These are phyloP conservation scores for Paragorgia papillata DNA, from an alignment of 92 coral and sea anemone species.

Conservation along the genomic window DNA sequence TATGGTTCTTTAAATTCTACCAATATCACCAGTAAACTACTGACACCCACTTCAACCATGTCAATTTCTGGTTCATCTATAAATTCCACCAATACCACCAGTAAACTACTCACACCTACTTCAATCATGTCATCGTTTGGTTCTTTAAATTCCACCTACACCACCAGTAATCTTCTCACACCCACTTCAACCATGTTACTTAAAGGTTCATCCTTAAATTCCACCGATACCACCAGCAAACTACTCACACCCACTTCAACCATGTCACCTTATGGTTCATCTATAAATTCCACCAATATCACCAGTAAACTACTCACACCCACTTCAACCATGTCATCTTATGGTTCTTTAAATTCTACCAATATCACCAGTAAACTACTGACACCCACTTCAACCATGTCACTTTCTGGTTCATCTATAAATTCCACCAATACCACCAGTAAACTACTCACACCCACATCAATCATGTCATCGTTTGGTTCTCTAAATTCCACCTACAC, in stretches of 20 bases:
- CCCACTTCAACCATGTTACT: neutral
- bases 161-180: too few species aligned
- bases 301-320: too few species aligned
- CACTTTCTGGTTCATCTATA: neutral
- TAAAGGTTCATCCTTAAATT: neutral
- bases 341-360: neutral
- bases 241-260: neutral
- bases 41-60: neutral
- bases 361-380: too few species aligned
- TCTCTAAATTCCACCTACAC: too few species aligned
- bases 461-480: neutral
- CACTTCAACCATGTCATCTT: too few species aligned
- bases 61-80: neutral
- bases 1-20: neutral
- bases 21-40: neutral
- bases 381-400: neutral
- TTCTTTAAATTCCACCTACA: neutral
- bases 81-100: neutral
- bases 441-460: neutral
- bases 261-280: neutral
- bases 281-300: too few species aligned
- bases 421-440: neutral
- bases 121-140: too few species aligned
- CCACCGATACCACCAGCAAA: neutral
- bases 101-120: neutral